A percentile compares a stretch with the other conserved stretches of the same genome.
Conservation (phyloP, 2,888 invertebrate genomes). For the Orgyia antiqua region DNA sequence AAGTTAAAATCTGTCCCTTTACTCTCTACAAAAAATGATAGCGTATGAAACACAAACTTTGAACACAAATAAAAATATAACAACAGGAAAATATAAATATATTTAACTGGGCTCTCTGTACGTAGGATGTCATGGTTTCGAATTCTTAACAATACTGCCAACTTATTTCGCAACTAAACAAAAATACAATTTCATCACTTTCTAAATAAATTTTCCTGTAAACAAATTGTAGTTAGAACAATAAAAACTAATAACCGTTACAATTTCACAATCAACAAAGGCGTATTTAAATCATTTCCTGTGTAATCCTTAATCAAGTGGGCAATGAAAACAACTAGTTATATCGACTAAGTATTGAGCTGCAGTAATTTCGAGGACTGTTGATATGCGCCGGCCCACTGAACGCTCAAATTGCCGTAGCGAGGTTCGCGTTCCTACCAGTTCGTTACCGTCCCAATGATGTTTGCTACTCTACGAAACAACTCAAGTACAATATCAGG, state of each 20-base stretch:
- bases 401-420: slow-evolving; percentile 68
- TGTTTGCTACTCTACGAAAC: slow-evolving; percentile 56
- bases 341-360: slow-evolving; percentile 34
- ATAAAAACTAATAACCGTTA: neutral
- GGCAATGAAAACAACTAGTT: slow-evolving; percentile 29
- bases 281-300: slow-evolving; percentile 28
- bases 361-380: slow-evolving; percentile 61
- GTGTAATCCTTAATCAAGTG: slow-evolving; percentile 32
- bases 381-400: slow-evolving; percentile 61
- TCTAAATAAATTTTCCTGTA: too few relatives aligned
- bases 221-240: too few relatives aligned
- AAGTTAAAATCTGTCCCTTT: too few relatives aligned
- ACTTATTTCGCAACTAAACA: too few relatives aligned
- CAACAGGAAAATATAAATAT: too few relatives aligned
- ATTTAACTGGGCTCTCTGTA: too few relatives aligned
- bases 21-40: too few relatives aligned
- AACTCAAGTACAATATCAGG: slow-evolving; percentile 44
- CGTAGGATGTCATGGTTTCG: too few relatives aligned
- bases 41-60: too few relatives aligned
- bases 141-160: too few relatives aligned
- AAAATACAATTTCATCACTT: too few relatives aligned
- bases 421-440: slow-evolving; percentile 43
- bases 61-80: too few relatives aligned
- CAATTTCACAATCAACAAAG: slow-evolving; percentile 27
- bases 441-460: slow-evolving; percentile 54